Evolutionary conservation across 2,888 invertebrate species (phyloP), one percentile per base, ranked within the genome.

Genomic region (Synergus japonicus): DNA sequence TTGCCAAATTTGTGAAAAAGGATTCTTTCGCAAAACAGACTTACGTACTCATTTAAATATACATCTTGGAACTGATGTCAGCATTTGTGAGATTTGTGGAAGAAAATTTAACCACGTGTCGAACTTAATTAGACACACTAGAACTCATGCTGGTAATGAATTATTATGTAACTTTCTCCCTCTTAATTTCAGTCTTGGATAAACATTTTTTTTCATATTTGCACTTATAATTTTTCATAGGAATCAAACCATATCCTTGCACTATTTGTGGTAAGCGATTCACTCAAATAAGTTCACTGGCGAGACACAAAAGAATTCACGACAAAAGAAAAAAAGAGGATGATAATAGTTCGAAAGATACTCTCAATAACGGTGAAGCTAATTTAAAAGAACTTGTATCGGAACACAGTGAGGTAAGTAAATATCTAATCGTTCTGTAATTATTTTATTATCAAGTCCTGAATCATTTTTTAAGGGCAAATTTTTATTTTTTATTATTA

Each of bases 31-130:
- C 0, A 90, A 89, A 60, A 89, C 89, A 4, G 93, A 92, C 76
- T 85, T 93, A 41, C 89, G 89, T 37, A 92, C 91, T 5, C 93
- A 93, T 81, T 86, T 92, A n/a, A 92, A 92, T 78, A 90, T 92
- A 76, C 93, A 93, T 82, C 83, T 92, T 60, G 92, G 92, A 15
- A 91, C 91, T n/a, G 91, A 92, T 82, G 87, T 87, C 76, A 90
- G 89, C 54, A 90, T 92, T 10, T 92, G 93, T 66, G 90, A 92
- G 81, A 86, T 91, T 69, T 93, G 93, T 81, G 92, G 92, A 3
- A 87, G 90, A 58, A 90, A 91, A 79, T 93, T 93, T 78, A 91
- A 90, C 83, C 92, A 93, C 81, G 89, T 92, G n/a, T 92, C 92
- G 0, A 93, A 93, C 87, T 86, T 92, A 64, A 92, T 91, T 67